phyloP scores from a whole-genome alignment of 1,140 invertebrate species.

The Ericerus pela region DNA sequence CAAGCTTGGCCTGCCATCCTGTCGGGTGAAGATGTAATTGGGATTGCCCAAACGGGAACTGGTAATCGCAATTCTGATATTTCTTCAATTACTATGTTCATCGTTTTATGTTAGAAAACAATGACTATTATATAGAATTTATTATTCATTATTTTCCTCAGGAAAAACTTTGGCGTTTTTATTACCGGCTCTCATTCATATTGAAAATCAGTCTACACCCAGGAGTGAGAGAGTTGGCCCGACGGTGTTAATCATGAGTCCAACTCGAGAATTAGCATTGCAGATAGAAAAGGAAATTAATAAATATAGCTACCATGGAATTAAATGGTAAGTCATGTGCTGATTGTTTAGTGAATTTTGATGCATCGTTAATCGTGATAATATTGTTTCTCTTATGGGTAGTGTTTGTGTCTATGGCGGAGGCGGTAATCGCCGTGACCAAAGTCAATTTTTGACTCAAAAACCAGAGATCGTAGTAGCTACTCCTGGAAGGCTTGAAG shows the following conservation, averaged over 20 bases:
- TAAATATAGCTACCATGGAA: neutral
- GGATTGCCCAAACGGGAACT: conserved; percentile 85
- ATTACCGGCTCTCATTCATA: conserved; percentile 77
- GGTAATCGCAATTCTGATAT: conserved; percentile 44
- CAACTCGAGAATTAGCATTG: conserved; percentile 75
- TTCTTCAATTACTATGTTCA: neutral
- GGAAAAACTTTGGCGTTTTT: conserved; percentile 82
- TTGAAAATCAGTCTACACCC: conserved; percentile 58
- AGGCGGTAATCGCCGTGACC: conserved; percentile 48
- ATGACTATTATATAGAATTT: conserved; percentile 19
- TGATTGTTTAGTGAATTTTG: no score
- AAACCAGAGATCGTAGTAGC: conserved; percentile 80
- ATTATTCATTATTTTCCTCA: no score
- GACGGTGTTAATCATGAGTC: conserved; percentile 71
- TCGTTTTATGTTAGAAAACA: neutral
- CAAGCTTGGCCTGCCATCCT: conserved; percentile 82
- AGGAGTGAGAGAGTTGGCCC: conserved; percentile 54
- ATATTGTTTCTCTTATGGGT: no score
- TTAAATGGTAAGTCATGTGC: neutral
- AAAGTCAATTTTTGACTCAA: conserved; percentile 49
- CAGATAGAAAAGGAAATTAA: conserved; percentile 70
- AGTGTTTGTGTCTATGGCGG: conserved; percentile 80
- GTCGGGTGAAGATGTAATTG: conserved; percentile 73
- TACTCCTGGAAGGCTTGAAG: conserved; percentile 75
- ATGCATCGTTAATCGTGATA: no score